These are phyloP conservation scores for Salarias fasciatus DNA, from an alignment of 2,797 vertebrate genomes.

Conservation along the genomic window DNA sequence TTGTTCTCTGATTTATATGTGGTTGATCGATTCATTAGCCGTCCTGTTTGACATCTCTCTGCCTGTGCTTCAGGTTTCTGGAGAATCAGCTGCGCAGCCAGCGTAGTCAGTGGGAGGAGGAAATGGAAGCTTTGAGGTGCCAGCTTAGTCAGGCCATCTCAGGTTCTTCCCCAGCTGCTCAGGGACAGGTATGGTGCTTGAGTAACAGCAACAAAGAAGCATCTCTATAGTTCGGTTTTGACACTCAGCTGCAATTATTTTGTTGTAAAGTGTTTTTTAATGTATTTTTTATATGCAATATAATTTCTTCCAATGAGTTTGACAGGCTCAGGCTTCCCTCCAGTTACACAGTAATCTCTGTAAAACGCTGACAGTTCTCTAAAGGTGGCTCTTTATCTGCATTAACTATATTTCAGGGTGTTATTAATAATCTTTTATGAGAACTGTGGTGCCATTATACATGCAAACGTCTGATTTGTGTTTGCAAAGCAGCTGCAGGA, in stretches of 20 bases:
- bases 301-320: no score
- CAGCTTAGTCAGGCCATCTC: constrained; percentile 55
- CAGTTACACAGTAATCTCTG: no score
- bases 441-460: not conserved
- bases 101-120: constrained; percentile 67
- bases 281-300: no score
- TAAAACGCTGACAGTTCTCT: not conserved
- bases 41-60: not conserved
- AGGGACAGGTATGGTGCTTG: constrained; percentile 53
- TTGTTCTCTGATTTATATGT: not conserved
- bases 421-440: no score
- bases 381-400: no score
- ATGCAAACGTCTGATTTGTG: constrained; percentile 17
- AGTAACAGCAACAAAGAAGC: no score
- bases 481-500: constrained; percentile 74
- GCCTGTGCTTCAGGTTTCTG: constrained; percentile 71
- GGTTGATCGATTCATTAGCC: not conserved
- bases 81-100: constrained; percentile 80
- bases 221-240: not conserved
- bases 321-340: no score
- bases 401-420: no score
- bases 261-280: no score
- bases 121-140: constrained; percentile 62
- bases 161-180: constrained; percentile 33
- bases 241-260: no score